phyloP scores from a whole-genome alignment of 2,797 vertebrate species.

The Falco peregrinus region DNA sequence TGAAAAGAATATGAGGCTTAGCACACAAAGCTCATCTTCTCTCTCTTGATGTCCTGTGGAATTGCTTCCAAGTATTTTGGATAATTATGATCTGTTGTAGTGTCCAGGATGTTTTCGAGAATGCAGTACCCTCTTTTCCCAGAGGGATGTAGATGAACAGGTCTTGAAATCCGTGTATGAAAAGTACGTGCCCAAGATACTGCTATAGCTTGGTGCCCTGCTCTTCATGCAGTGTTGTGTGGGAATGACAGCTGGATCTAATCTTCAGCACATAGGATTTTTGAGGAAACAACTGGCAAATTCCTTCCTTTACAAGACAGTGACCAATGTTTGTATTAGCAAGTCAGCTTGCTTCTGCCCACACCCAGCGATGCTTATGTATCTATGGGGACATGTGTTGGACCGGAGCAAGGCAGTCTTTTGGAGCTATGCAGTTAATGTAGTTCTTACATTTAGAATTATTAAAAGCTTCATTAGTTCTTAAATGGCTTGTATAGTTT shows the following conservation, averaged over 20 bases:
- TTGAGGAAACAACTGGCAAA: conserved; percentile 20
- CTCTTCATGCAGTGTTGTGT: not conserved
- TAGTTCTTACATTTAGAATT: not conserved
- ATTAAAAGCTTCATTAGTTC: not conserved
- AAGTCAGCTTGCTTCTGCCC: not conserved
- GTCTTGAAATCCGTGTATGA: not conserved
- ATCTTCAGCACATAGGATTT: not conserved
- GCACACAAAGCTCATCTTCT: not conserved
- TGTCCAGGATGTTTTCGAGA: not conserved
- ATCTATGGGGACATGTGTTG: not conserved
- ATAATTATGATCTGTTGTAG: not conserved
- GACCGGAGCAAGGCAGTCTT: not conserved
- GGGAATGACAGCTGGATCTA: conserved; percentile 28
- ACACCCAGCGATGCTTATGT: not conserved
- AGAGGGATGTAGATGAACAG: not conserved
- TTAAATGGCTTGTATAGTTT: not conserved
- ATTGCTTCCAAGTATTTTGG: not conserved
- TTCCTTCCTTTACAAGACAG: conserved; percentile 13
- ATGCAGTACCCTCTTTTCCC: not conserved
- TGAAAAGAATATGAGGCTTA: not conserved
- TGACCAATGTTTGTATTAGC: not conserved
- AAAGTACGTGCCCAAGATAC: not conserved
- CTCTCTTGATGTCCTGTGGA: not conserved
- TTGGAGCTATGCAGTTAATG: not conserved
- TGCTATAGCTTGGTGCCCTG: not conserved